These are phyloP conservation scores for Todiramphus saurophagus DNA, from an alignment of 2,113 vertebrate species.

Conservation along the genomic window DNA sequence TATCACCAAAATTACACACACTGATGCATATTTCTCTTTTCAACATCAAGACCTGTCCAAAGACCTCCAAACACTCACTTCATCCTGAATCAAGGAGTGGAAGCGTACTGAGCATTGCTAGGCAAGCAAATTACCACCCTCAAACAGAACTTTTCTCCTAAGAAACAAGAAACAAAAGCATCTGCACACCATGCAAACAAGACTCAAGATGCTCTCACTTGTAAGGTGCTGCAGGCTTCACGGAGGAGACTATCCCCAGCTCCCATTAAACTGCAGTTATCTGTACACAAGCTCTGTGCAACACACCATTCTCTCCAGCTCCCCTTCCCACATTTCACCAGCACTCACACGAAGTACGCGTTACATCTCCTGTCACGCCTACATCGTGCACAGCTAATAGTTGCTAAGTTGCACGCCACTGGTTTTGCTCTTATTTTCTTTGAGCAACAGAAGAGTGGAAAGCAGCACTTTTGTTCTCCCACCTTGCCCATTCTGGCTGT, in stretches of 20 bases:
- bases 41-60: background rate
- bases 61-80: background rate
- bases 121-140: background rate
- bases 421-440: background rate
- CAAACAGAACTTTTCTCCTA: background rate
- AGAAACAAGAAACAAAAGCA: background rate
- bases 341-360: accelerated
- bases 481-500: accelerated
- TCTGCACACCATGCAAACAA: background rate
- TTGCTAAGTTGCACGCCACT: background rate
- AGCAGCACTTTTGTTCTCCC: background rate
- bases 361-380: background rate
- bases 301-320: background rate
- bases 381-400: background rate
- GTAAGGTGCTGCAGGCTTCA: background rate
- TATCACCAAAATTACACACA: background rate
- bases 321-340: background rate
- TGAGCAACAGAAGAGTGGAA: background rate
- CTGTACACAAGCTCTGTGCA: background rate
- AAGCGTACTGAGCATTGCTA: background rate
- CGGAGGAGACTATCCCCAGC: background rate
- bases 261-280: background rate
- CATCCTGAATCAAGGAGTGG: background rate
- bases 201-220: background rate
- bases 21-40: background rate